Evolutionary conservation across 2,113 vertebrate species (phyloP).

Genomic region (Semicossyphus pulcher): DNA sequence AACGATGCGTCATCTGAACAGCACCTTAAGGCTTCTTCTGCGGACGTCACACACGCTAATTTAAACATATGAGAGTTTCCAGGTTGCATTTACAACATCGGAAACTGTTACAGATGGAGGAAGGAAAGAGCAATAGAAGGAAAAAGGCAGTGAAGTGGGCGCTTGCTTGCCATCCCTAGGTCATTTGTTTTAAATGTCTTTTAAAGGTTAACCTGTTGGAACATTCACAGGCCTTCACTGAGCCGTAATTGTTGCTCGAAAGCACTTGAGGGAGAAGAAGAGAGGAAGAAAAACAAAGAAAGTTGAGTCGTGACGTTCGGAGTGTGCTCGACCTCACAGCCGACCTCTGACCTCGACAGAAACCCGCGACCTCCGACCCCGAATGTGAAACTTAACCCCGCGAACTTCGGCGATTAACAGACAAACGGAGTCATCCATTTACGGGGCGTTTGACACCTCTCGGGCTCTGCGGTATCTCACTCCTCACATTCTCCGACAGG

Average conservation of each 20-base stretch:
- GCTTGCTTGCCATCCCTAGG: slow-evolving; percentile 53
- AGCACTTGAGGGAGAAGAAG: slow-evolving; percentile 40
- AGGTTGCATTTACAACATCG: slow-evolving; percentile 12
- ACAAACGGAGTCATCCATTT: slow-evolving; percentile 67
- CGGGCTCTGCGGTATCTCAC: slow-evolving; percentile 51
- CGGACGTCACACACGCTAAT: too few relatives aligned
- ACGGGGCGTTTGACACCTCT: slow-evolving; percentile 64
- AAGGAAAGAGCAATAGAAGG: slow-evolving; percentile 32
- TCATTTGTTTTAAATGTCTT: slow-evolving; percentile 76
- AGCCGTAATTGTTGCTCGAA: slow-evolving; percentile 51
- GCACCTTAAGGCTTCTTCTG: slow-evolving; percentile 8
- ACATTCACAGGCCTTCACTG: slow-evolving; percentile 70
- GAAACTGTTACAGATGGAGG: slow-evolving; percentile 27
- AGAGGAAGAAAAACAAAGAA: background rate
- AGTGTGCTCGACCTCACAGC: slow-evolving; percentile 57
- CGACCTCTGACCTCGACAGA: slow-evolving; percentile 30
- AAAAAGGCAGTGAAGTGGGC: slow-evolving; percentile 36
- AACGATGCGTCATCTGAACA: slow-evolving; percentile 6
- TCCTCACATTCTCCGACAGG: slow-evolving; percentile 49
- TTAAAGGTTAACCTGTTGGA: slow-evolving; percentile 82
- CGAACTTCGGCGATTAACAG: slow-evolving; percentile 57
- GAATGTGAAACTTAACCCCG: slow-evolving; percentile 66
- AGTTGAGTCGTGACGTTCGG: slow-evolving; percentile 1
- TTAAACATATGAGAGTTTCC: slow-evolving; percentile 6
- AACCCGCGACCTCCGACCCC: slow-evolving; percentile 51